phyloP scores from a whole-genome alignment of 2,797 vertebrate genomes.

The Coilia nasus region DNA sequence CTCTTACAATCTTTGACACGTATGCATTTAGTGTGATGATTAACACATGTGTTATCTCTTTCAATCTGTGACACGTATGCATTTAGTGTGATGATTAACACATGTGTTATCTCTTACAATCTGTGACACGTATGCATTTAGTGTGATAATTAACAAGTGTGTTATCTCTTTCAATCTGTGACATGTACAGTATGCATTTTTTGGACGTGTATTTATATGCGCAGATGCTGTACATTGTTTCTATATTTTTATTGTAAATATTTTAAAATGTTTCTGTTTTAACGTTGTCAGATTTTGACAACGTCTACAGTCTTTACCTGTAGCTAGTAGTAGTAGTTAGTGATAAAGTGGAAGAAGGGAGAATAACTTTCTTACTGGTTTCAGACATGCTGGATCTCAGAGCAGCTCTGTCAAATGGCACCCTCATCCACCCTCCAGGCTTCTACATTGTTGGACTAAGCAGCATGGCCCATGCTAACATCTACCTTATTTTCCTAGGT shows the following conservation, averaged over 20 bases:
- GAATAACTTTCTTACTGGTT: not conserved
- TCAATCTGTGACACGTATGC: too few species aligned
- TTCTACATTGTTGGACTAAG: slow-evolving; percentile 68
- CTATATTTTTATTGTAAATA: not conserved
- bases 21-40: not conserved
- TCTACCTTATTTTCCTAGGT: slow-evolving; percentile 68
- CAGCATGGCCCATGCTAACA: slow-evolving; percentile 48
- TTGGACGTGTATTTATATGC: not conserved
- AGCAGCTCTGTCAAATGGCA: slow-evolving; percentile 48
- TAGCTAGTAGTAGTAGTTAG: not conserved
- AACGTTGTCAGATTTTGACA: not conserved
- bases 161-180: not conserved
- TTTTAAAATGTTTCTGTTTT: not conserved
- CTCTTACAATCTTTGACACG: not conserved
- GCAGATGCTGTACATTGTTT: too few species aligned
- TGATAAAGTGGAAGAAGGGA: not conserved
- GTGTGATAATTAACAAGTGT: not conserved
- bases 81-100: not conserved
- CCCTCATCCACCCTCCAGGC: slow-evolving; percentile 67
- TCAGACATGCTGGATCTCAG: slow-evolving; percentile 51
- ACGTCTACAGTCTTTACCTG: not conserved
- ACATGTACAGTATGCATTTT: too few species aligned
- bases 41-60: not conserved
- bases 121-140: not conserved
- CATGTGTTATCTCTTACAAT: not conserved